Conservation (phyloP, 2,797 vertebrate species). For the Denticeps clupeoides region DNA sequence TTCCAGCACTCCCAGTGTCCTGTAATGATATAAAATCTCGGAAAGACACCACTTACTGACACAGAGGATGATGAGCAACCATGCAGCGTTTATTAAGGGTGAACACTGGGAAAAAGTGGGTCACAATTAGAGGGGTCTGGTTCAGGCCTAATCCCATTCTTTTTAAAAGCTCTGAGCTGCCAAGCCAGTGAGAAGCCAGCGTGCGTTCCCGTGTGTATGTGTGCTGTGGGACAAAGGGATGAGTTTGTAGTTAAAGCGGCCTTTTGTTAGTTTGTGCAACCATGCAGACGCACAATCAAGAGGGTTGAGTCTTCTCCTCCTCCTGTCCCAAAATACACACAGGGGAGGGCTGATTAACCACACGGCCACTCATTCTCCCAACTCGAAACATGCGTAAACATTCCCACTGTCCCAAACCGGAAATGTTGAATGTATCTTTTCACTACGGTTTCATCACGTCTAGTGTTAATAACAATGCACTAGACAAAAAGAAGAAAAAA, state of each 20-base stretch:
- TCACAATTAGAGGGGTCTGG: slow-evolving; percentile 35
- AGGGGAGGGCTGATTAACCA: slow-evolving; percentile 23
- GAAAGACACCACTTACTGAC: neutral
- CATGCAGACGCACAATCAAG: slow-evolving; percentile 55
- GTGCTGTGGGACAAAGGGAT: slow-evolving; percentile 49
- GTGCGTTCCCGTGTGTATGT: slow-evolving; percentile 40
- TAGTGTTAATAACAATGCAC: too few species aligned
- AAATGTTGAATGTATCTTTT: too few species aligned
- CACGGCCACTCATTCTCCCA: neutral
- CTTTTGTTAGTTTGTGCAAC: slow-evolving; percentile 65
- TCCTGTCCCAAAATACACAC: slow-evolving; percentile 35
- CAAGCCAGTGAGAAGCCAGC: slow-evolving; percentile 5
- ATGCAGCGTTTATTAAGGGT: slow-evolving; percentile 33
- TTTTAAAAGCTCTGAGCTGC: neutral
- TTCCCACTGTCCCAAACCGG: too few species aligned
- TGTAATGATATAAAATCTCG: neutral
- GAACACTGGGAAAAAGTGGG: slow-evolving; percentile 42
- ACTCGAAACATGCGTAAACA: neutral
- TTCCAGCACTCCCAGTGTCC: slow-evolving; percentile 23
- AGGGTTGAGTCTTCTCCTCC: slow-evolving; percentile 29
- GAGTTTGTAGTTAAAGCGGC: slow-evolving; percentile 56
- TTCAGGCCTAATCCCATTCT: slow-evolving; percentile 34
- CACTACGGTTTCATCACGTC: too few species aligned
- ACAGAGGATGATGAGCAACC: slow-evolving; percentile 30
- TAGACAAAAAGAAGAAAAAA: too few species aligned